Conservation (phyloP, 2,113 vertebrate genomes). For the Scatophagus argus region DNA sequence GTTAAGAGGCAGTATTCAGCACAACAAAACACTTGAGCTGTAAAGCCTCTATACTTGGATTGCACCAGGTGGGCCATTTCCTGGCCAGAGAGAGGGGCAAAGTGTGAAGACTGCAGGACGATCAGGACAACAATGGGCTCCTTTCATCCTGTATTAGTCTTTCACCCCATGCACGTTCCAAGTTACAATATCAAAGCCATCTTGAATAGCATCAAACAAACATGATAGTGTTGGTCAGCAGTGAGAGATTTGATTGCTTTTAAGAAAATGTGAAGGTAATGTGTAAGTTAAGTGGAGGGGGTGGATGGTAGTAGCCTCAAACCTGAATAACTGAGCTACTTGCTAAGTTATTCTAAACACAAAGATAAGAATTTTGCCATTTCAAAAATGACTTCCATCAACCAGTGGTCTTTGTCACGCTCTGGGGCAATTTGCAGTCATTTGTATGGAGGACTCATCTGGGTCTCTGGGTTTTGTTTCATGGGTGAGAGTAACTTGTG, state of each 20-base stretch:
- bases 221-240: conserved; percentile 11
- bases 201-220: conserved; percentile 29
- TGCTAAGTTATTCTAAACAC: not conserved
- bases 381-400: not conserved
- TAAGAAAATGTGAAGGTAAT: not conserved
- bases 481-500: not conserved
- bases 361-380: not conserved
- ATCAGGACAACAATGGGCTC: conserved; percentile 55
- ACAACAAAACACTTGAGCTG: conserved; percentile 70
- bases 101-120: conserved; percentile 14
- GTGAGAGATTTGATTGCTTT: conserved; percentile 8
- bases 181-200: conserved; percentile 39
- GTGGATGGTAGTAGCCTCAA: not conserved
- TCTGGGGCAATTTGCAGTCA: not conserved
- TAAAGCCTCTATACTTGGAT: conserved; percentile 52
- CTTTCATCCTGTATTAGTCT: conserved; percentile 29
- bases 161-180: conserved; percentile 6
- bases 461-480: not conserved
- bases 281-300: not conserved
- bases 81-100: conserved; percentile 44
- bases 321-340: not conserved
- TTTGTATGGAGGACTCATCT: not conserved
- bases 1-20: conserved; percentile 50
- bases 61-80: conserved; percentile 70
- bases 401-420: not conserved